Base-by-base conservation (phyloP, 1,140 invertebrate genomes). In the Drosophila bifasciata region DNA sequence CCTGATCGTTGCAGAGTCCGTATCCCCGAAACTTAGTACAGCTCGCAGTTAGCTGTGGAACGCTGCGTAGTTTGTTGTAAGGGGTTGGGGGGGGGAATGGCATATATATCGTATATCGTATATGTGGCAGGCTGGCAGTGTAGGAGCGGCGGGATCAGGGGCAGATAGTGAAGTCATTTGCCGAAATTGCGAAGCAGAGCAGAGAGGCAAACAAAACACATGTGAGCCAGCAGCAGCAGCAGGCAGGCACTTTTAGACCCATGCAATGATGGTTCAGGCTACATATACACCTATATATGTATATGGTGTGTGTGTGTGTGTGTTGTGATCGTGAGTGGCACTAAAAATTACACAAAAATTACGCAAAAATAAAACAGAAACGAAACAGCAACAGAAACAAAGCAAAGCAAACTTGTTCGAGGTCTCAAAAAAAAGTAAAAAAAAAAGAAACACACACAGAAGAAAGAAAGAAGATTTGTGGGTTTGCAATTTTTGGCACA, bases 141-240 rank as follows among this genome's bases (percentile, higher is more conserved):
- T 13, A 17, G 13, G 7, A 11, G 11, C 11, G 43, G 1, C 9
- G 23, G 21, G 9, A 40, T 21, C 1, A 17, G 15, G 19, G 46
- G 43, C 69, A 79, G 61, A 83, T 70, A 77, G 80, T 90, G 72
- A 89, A 90, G 84, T 90, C 89, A 90, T 90, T 90, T 90, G 83
- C 79, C 67, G 62, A 85, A 85, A 86, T 74, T 74, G 57, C 59
- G 40, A 16, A 52, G 39, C 46, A 19, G 51, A 49, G 25, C 63
- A 70, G 23, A 7, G 43, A 23, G 32, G 56, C 44, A 66, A 49
- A 45, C 60, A 76, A 28, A 76, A 28, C 71, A 79, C 79, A 84
- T 83, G 75, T 84, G 75, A 48, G 60, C 41, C 71, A 63, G 55
- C 43, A 67, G 45, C 19, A 49, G 51, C 16, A 9, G 23, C 23